Evolutionary conservation across 1,140 invertebrate genomes (phyloP).

Genomic region (Sinella curviseta): DNA sequence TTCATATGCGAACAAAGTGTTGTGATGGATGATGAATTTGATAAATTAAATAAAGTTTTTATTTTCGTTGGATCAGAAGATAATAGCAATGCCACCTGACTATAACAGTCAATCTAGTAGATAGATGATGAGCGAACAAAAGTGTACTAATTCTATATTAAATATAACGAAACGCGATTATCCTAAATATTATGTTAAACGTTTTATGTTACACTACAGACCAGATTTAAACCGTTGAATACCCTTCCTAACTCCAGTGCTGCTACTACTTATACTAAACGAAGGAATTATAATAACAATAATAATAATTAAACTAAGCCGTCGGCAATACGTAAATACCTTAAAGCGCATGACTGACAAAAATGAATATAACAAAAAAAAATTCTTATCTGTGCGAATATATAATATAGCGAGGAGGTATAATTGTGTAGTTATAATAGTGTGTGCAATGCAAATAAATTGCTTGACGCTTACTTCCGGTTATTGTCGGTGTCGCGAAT

Average conservation of each 20-base stretch:
- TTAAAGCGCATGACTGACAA: conserved; percentile 12
- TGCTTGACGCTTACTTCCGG: neutral
- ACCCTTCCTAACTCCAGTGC: neutral
- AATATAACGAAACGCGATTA: neutral
- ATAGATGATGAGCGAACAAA: neutral
- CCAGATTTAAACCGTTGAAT: neutral
- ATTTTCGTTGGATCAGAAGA: no score
- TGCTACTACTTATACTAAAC: no score
- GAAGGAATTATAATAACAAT: no score
- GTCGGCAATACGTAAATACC: neutral
- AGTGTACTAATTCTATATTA: neutral
- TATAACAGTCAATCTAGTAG: no score
- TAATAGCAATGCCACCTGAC: no score
- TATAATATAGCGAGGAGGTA: neutral
- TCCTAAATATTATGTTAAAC: no score
- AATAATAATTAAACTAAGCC: neutral
- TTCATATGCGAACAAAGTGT: no score
- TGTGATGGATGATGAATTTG: no score
- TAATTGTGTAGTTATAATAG: neutral
- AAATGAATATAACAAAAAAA: neutral
- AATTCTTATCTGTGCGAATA: neutral
- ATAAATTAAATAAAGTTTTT: no score
- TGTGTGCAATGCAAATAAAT: neutral
- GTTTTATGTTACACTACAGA: neutral
- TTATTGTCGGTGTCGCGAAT: neutral